A percentile compares a stretch with the other conserved stretches of the same genome.
phyloP scores from a whole-genome alignment of 2,888 invertebrate genomes.

The Autographa pulchrina region DNA sequence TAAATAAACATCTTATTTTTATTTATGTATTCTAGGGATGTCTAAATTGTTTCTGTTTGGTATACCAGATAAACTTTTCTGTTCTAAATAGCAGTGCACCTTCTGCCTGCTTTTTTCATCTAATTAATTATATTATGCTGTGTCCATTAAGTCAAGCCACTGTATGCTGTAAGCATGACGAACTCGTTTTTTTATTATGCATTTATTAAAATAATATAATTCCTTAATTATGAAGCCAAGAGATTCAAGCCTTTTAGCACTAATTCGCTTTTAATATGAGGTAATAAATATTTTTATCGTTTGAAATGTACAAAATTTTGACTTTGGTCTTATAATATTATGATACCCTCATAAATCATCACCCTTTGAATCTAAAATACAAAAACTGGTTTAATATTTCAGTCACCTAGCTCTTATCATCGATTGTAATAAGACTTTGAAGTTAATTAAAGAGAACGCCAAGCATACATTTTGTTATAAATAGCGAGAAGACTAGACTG shows the following conservation, averaged over 20 bases:
- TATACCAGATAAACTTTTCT: no score
- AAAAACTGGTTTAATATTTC: not conserved
- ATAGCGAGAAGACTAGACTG: conserved; percentile 5
- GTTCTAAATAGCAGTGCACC: no score
- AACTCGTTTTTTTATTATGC: not conserved
- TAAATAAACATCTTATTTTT: no score
- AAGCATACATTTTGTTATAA: not conserved
- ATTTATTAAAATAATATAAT: conserved; percentile 5
- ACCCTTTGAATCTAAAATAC: not conserved
- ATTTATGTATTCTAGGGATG: no score
- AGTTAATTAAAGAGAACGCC: not conserved
- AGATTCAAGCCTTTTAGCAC: not conserved
- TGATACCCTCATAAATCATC: not conserved
- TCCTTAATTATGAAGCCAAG: not conserved
- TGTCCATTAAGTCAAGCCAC: not conserved
- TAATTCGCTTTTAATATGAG: not conserved
- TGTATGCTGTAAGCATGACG: not conserved
- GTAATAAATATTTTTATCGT: not conserved
- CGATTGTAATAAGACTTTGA: not conserved
- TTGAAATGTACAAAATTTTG: not conserved
- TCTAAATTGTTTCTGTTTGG: no score
- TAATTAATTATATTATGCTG: not conserved
- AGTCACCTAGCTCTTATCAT: not conserved
- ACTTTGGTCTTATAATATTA: not conserved
- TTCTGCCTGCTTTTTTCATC: no score